Base-by-base conservation (phyloP, 2,113 vertebrate genomes). In the Thomomys bottae region DNA sequence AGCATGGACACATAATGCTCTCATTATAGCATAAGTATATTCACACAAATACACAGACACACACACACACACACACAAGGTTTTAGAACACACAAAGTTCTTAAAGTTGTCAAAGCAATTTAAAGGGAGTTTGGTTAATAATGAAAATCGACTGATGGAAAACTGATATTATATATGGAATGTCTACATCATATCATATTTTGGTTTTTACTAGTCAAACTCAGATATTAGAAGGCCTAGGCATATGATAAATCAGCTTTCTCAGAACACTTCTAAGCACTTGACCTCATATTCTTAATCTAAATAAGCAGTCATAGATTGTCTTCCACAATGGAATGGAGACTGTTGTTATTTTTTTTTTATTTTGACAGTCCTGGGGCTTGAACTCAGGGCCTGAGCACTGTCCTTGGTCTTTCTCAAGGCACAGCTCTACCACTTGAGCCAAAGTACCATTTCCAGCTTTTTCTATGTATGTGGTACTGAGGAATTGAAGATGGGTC, bases 21-120 rank as follows among this genome's bases (percentile, higher is more conserved):
- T 91, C 49, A 5, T 73, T 76, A 73, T 8, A 79, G 85, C 89
- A 93, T 75, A 80, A 84, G 67, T 68, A n/a, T 38, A 93, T 73
- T 93, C 63, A 76, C 17, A 64, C n/a, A 49, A 30, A 28, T n/a
- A n/a, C n/a, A n/a, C n/a, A n/a, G n/a, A n/a, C n/a, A n/a, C 45
- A 45, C 45, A 45, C 49, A 54, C 14, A 54, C 18, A 54, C 14
- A 54, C 49, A 54, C 49, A 54, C 49, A 54, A 15, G 49, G 12
- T 17, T 17, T 54, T 54, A 9, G 11, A 87, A 34, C 11, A 36
- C 11, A 36, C 30, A 49, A 45, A 68, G 40, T 67, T 70, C 70
- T 85, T 34, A 34, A 21, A 68, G 66, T 3, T 61, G 8, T n/a
- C 6, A 70, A 57, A 71, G 28, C 4, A 59, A 64, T 38, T 66